Percentiles rank a stretch among this genome's conserved stretches.
Evolutionary conservation across 1,140 invertebrate genomes (phyloP).

Genomic region (Leptopilina clavipes): DNA sequence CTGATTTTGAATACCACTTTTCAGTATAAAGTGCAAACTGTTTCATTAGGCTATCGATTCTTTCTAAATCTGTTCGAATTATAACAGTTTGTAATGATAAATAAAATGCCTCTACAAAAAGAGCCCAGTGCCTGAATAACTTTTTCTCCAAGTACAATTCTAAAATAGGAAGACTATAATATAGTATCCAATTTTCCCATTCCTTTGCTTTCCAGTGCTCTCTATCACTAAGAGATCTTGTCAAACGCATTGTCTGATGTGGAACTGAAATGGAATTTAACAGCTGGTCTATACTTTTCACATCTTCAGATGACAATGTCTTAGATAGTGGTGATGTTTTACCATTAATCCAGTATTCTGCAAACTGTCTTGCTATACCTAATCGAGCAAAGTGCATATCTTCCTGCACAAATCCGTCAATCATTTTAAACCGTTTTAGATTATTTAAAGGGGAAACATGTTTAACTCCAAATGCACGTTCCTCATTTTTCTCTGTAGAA

Average conservation of each 20-base stretch:
- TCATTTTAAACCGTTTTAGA: not conserved
- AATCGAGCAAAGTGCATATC: not conserved
- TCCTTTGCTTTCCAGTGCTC: conserved; percentile 43
- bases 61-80: not conserved
- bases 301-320: no score
- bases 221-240: conserved; percentile 36
- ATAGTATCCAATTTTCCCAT: no score
- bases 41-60: not conserved
- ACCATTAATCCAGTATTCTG: not conserved
- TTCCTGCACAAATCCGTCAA: not conserved
- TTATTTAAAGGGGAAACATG: not conserved
- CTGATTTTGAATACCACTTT: conserved; percentile 37
- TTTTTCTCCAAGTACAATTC: not conserved
- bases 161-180: conserved; percentile 41
- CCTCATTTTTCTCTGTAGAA: not conserved
- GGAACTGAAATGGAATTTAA: conserved; percentile 29
- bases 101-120: no score
- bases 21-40: conserved; percentile 19
- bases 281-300: not conserved
- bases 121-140: no score
- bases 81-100: not conserved
- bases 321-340: not conserved
- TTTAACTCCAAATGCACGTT: not conserved
- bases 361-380: not conserved
- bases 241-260: conserved; percentile 38